Percentiles rank a stretch among this genome's conserved stretches.
These are phyloP conservation scores for Ciconia nigra DNA, from an alignment of 2,797 vertebrate genomes.

Conservation along the genomic window DNA sequence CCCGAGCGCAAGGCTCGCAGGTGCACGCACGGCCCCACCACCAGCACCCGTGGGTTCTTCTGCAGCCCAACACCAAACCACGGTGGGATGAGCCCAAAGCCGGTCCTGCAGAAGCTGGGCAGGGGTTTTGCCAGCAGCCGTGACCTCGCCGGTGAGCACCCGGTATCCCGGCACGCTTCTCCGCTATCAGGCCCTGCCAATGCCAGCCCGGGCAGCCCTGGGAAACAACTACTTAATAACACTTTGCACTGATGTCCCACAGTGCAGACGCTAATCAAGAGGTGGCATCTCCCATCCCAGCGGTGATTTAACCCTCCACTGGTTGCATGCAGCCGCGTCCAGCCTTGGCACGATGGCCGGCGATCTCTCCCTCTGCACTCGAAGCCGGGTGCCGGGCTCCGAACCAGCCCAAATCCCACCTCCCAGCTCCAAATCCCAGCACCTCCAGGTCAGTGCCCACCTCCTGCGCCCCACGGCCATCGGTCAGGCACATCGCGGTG, in stretches of 20 bases:
- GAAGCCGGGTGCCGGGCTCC: rapidly evolving
- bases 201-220: neutral
- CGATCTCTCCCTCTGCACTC: rapidly evolving
- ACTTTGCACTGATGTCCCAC: neutral
- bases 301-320: neutral
- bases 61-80: neutral
- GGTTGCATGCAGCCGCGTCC: rapidly evolving
- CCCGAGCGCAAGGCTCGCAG: neutral
- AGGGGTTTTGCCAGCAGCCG: neutral
- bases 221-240: neutral
- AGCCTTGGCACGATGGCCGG: rapidly evolving
- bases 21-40: rapidly evolving
- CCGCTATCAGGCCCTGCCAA: neutral
- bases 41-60: neutral
- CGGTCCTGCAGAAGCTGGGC: rapidly evolving
- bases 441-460: rapidly evolving
- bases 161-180: rapidly evolving
- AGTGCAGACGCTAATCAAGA: neutral
- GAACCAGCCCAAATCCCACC: neutral
- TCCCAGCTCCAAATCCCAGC: too few species aligned
- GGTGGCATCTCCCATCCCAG: neutral
- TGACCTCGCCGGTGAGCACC: rapidly evolving
- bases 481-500: rapidly evolving
- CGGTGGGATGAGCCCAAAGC: rapidly evolving
- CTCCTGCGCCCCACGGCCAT: neutral